These are phyloP conservation scores for Ctenomys sociabilis DNA, from an alignment of 2,113 vertebrate species.

Conservation along the genomic window DNA sequence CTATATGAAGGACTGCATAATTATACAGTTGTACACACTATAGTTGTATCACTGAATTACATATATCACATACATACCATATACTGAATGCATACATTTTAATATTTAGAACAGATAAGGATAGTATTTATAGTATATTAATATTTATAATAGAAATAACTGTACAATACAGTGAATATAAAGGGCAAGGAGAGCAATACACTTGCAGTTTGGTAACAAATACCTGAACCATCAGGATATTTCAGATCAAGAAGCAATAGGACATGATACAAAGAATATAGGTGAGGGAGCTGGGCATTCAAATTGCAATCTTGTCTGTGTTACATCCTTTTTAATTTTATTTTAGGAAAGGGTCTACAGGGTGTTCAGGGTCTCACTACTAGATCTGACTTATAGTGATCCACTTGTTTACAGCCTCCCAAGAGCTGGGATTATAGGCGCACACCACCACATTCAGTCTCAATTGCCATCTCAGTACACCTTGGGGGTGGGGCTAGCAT, in stretches of 20 bases:
- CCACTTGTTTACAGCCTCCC: too few species aligned
- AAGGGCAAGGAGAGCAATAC: not conserved
- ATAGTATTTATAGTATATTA: not conserved
- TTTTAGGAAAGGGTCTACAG: too few species aligned
- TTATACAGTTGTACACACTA: not conserved
- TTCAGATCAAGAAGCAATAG: not conserved
- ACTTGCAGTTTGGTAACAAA: not conserved
- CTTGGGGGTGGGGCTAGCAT: too few species aligned
- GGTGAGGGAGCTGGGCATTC: not conserved
- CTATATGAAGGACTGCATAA: not conserved
- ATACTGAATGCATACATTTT: not conserved
- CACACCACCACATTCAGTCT: too few species aligned
- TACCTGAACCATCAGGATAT: not conserved
- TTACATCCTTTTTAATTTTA: too few species aligned
- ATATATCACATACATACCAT: not conserved
- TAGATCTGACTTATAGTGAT: too few species aligned
- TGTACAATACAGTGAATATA: not conserved
- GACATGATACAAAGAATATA: not conserved
- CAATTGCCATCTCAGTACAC: too few species aligned
- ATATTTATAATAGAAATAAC: not conserved
- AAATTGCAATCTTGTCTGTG: not conserved
- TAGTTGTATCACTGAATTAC: not conserved
- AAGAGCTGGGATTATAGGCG: too few species aligned
- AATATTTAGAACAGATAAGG: not conserved
- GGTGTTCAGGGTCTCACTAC: too few species aligned